phyloP scores from a whole-genome alignment of 2,797 vertebrate genomes.

The Telmatherina bonti region DNA sequence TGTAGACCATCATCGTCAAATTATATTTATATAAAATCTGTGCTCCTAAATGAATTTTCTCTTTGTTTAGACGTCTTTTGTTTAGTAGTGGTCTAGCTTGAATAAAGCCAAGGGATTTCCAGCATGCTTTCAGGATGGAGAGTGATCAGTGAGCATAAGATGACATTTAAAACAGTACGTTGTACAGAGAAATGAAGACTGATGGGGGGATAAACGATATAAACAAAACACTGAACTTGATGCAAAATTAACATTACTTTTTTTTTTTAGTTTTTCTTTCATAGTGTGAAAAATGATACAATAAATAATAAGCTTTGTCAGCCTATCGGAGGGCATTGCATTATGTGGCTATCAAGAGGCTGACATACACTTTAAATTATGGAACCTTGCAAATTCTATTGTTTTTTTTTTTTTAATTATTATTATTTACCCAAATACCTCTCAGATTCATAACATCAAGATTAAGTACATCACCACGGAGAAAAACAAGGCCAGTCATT shows the following conservation, averaged over 20 bases:
- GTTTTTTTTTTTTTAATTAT: too few species aligned
- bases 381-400: too few species aligned
- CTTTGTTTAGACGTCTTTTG: conserved; percentile 12
- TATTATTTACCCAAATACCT: too few species aligned
- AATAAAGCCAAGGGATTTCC: neutral
- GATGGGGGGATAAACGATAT: neutral
- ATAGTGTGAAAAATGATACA: too few species aligned
- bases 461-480: too few species aligned
- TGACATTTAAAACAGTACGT: neutral
- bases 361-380: too few species aligned
- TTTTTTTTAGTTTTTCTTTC: too few species aligned
- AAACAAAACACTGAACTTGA: neutral
- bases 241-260: neutral
- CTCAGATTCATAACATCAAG: too few species aligned
- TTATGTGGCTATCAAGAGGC: too few species aligned
- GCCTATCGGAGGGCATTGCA: too few species aligned
- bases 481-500: too few species aligned
- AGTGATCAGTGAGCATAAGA: neutral
- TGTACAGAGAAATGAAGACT: neutral
- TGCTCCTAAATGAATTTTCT: conserved; percentile 6
- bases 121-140: neutral
- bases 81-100: neutral
- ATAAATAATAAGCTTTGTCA: too few species aligned
- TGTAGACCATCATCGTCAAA: neutral
- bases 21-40: conserved; percentile 14